Conservation (phyloP, 2,888 invertebrate species). For the Phanerotoma sp. region DNA sequence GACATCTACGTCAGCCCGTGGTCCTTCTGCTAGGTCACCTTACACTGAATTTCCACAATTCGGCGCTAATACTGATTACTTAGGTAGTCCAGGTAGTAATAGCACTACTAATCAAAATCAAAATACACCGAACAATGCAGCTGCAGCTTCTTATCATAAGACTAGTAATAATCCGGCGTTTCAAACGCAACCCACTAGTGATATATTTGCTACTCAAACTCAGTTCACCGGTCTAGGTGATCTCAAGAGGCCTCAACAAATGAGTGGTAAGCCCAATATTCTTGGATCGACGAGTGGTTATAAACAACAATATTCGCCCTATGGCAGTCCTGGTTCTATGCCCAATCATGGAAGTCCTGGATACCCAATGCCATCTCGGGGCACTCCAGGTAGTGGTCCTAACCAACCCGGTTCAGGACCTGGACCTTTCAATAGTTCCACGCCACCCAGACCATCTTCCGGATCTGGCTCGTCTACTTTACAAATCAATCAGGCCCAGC, state of each 20-base stretch:
- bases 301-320: constrained; percentile 70
- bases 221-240: constrained; percentile 46
- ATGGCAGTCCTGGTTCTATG: constrained; percentile 67
- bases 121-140: constrained; percentile 37
- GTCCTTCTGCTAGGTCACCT: constrained; percentile 60
- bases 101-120: constrained; percentile 46
- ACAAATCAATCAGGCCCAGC: constrained; percentile 87
- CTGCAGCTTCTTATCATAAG: constrained; percentile 50
- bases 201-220: constrained; percentile 48
- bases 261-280: constrained; percentile 53
- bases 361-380: constrained; percentile 57
- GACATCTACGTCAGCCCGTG: constrained; percentile 55
- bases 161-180: constrained; percentile 38
- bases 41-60: constrained; percentile 66
- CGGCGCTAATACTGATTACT: constrained; percentile 57
- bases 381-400: constrained; percentile 53
- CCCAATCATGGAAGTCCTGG: constrained; percentile 62
- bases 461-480: constrained; percentile 64
- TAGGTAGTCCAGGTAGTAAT: constrained; percentile 58
- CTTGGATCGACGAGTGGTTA: constrained; percentile 53
- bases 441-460: constrained; percentile 61
- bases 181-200: constrained; percentile 36
- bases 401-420: constrained; percentile 54
- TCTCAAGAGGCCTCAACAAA: constrained; percentile 58
- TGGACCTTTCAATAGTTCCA: constrained; percentile 58